Evolutionary conservation across 2,888 invertebrate species (phyloP).

Genomic region (Strigamia maritima): DNA sequence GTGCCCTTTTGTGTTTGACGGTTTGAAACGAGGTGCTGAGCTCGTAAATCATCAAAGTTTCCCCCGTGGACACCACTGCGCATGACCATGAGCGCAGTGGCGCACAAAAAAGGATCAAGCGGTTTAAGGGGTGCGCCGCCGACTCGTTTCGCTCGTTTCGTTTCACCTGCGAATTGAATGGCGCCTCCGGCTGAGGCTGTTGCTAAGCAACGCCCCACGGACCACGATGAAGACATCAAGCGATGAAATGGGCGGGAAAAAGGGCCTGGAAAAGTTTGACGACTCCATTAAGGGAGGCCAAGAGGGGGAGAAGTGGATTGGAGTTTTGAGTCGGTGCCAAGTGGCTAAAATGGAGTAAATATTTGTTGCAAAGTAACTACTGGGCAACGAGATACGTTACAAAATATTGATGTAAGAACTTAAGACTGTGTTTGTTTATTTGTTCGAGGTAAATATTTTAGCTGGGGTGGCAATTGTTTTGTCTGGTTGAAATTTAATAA

Average conservation of each 20-base stretch:
- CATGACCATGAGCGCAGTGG: conserved; percentile 21
- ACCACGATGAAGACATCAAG: conserved; percentile 25
- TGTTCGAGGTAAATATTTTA: background rate
- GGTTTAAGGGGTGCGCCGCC: conserved; percentile 22
- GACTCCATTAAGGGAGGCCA: conserved; percentile 21
- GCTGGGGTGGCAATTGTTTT: background rate
- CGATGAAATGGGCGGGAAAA: conserved; percentile 24
- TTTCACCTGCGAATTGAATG: background rate
- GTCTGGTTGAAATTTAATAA: background rate
- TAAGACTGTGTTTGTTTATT: background rate
- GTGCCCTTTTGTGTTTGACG: conserved; percentile 29
- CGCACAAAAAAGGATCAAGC: conserved; percentile 21
- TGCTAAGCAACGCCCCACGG: background rate
- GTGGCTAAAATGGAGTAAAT: conserved; percentile 1
- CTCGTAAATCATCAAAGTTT: conserved; percentile 7
- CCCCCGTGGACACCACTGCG: background rate
- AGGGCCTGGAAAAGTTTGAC: conserved; percentile 14
- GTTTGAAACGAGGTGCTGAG: conserved; percentile 25
- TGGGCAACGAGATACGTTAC: background rate
- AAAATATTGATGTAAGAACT: conserved; percentile 3
- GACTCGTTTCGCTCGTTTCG: too few relatives aligned
- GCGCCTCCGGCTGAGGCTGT: background rate
- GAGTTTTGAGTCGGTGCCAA: conserved; percentile 3
- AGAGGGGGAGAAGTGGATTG: conserved; percentile 16
- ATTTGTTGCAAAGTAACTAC: conserved; percentile 24